These are phyloP conservation scores for Eulithis prunata DNA, from an alignment of 2,888 invertebrate species.

Conservation along the genomic window DNA sequence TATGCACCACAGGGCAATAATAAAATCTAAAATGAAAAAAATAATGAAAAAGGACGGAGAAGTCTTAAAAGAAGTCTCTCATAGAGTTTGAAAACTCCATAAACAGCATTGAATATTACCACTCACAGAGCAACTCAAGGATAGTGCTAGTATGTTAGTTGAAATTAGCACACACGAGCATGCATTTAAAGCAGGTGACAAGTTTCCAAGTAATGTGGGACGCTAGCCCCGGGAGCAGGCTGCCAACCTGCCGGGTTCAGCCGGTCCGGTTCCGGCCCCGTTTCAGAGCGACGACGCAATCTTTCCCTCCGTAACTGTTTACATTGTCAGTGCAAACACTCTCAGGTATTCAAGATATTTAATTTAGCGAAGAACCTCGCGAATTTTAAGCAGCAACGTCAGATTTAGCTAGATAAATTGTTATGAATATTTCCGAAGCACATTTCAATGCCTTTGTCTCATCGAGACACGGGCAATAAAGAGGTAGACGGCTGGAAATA, in stretches of 20 bases:
- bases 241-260: not conserved
- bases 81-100: not conserved
- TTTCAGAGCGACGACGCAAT: constrained; percentile 18
- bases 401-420: constrained; percentile 65
- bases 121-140: not conserved
- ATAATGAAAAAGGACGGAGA: too few relatives aligned
- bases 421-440: constrained; percentile 74
- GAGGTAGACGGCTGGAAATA: constrained; percentile 74
- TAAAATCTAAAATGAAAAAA: too few relatives aligned
- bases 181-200: constrained; percentile 17
- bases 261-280: constrained; percentile 15
- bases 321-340: constrained; percentile 51
- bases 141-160: not conserved
- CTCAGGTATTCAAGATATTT: constrained; percentile 49
- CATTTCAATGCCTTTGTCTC: constrained; percentile 76
- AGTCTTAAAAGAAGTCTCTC: too few relatives aligned
- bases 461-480: constrained; percentile 71
- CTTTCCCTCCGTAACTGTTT: constrained; percentile 20
- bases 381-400: constrained; percentile 50
- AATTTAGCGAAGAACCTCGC: constrained; percentile 40
- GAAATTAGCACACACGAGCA: not conserved
- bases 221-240: constrained; percentile 16
- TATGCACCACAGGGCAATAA: too few relatives aligned
- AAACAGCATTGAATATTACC: not conserved
- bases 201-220: constrained; percentile 22